A percentile compares a stretch with the other conserved stretches of the same genome.
phyloP scores from a whole-genome alignment of 2,113 vertebrate genomes.

The Prunella fulvescens region DNA sequence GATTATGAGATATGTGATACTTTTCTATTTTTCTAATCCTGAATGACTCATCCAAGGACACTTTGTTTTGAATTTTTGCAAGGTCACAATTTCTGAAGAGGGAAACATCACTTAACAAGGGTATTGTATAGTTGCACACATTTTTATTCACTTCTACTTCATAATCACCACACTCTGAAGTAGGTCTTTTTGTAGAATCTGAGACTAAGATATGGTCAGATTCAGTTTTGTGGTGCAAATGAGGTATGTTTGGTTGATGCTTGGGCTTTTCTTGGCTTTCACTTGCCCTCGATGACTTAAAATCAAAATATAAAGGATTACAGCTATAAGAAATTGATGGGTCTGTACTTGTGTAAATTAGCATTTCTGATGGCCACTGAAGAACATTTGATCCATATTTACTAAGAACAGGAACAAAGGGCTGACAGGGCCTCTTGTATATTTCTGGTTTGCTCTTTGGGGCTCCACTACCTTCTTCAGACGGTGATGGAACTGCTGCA shows the following conservation, averaged over 20 bases:
- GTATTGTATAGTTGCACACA: not conserved
- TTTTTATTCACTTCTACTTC: not conserved
- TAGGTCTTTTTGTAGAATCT: not conserved
- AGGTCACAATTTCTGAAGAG: constrained; percentile 18
- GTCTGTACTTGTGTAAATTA: constrained; percentile 78
- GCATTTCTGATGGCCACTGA: constrained; percentile 89
- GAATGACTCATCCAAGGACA: constrained; percentile 50
- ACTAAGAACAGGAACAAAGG: constrained; percentile 82
- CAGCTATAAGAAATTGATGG: constrained; percentile 86
- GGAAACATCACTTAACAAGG: not conserved
- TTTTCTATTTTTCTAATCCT: constrained; percentile 58
- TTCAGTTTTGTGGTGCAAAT: constrained; percentile 47
- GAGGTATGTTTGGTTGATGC: constrained; percentile 16
- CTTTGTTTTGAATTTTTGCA: constrained; percentile 46
- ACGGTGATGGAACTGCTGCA: not conserved
- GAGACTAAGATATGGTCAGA: not conserved
- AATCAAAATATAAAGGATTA: constrained; percentile 89
- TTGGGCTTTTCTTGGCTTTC: constrained; percentile 60
- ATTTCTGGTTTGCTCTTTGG: not conserved
- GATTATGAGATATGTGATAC: constrained; percentile 35
- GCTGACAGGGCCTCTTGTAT: constrained; percentile 63
- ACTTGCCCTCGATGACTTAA: constrained; percentile 73
- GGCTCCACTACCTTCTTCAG: not conserved
- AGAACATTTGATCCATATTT: constrained; percentile 81
- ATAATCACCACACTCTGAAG: not conserved